Evolutionary conservation across 2,888 invertebrate species (phyloP), one percentile per base, ranked within the genome.

Genomic region (Xylota sylvarum): DNA sequence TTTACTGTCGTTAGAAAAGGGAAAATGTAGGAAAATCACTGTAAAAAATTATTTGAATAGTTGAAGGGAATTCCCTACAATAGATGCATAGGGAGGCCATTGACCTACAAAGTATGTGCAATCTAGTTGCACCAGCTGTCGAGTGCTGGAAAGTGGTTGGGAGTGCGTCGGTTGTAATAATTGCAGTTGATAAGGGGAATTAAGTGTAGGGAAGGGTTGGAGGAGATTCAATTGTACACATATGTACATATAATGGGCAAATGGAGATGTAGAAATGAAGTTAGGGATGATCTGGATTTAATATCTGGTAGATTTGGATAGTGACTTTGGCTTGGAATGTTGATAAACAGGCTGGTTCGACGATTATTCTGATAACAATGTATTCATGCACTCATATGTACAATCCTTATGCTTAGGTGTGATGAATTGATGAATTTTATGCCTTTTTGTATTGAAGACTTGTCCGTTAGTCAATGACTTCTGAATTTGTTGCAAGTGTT

Each of bases 81-180:
- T 43, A 17, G 5, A 60, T 37, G 55, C n/a, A n/a, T n/a, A n/a
- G 62, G 74, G 0, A 43, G 43, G 43, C 43, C 80, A 80, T 76
- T 80, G 84, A 85, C 84, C 74, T 80, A 74, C 32, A 60, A 7
- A 23, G 37, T 48, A 67, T 67, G 46, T 48, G 50, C 46, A 32
- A 40, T 69, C 43, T 52, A 67, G 52, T 69, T 43, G 14, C 43
- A 43, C 43, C 43, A 43, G 43, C 43, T 43, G 43, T 14, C 6
- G 43, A 14, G 3, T 35, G 35, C 4, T 6, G 43, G 14, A 43
- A 14, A 43, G 43, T 14, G 43, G 14, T 43, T 43, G 43, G 14
- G n/a, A 43, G 43, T 43, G 43, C 12, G 14, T 43, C 43, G 43
- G 43, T 6, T 40, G 40, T n/a, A 40, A 40, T 40, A 4, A 37